Percentiles rank a stretch among this genome's conserved stretches.
phyloP scores from a whole-genome alignment of 2,113 vertebrate genomes.

The Camelus dromedarius region DNA sequence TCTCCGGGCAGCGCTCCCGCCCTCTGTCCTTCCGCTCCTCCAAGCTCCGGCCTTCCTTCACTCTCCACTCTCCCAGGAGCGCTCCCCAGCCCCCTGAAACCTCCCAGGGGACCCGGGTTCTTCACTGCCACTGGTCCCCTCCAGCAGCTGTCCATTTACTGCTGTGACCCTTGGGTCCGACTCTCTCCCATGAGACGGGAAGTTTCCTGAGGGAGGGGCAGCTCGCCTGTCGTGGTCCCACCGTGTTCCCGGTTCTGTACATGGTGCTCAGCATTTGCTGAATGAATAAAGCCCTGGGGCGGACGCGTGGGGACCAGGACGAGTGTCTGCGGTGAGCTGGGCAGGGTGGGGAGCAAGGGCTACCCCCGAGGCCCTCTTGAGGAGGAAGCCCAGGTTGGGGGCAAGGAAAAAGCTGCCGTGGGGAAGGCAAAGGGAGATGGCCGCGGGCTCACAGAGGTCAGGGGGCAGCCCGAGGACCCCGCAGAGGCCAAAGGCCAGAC shows the following conservation, averaged over 20 bases:
- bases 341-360: fast-evolving
- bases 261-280: not conserved
- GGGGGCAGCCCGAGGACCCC: not conserved
- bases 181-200: not conserved
- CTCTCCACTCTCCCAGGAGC: too few species aligned
- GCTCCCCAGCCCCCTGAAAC: fast-evolving
- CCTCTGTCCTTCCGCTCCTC: not conserved
- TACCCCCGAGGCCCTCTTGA: fast-evolving
- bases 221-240: fast-evolving
- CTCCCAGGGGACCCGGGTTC: too few species aligned
- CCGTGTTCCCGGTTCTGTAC: not conserved
- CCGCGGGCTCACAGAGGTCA: fast-evolving
- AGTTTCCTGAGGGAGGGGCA: not conserved
- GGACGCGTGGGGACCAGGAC: not conserved
- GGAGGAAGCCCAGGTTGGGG: too few species aligned
- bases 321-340: not conserved
- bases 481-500: too few species aligned
- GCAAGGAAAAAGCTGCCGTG: not conserved
- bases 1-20: not conserved
- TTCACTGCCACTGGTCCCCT: too few species aligned
- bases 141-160: too few species aligned
- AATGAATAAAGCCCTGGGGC: not conserved
- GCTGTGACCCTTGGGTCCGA: not conserved
- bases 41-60: not conserved
- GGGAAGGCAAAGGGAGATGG: not conserved